Conservation (phyloP, 2,888 invertebrate genomes). For the Seira ritae region DNA sequence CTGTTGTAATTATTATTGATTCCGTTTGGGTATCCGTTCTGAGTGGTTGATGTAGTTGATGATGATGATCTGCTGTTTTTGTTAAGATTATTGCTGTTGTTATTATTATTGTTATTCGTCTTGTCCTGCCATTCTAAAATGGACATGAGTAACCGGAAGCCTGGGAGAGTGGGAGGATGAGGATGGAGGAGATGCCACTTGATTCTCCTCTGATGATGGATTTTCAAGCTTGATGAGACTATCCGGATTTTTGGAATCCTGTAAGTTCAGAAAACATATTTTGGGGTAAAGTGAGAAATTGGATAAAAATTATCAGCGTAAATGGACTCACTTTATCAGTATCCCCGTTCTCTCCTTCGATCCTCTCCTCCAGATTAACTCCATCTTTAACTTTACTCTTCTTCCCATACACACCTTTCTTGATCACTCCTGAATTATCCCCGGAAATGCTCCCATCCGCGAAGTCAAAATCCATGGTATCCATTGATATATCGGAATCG, state of each 20-base stretch:
- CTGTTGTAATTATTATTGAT: neutral
- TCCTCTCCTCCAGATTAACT: neutral
- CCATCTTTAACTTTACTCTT: neutral
- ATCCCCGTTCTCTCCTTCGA: neutral
- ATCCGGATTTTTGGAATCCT: too few relatives aligned
- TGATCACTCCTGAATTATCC: neutral
- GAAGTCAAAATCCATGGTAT: slow-evolving; percentile 40
- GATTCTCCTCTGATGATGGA: neutral
- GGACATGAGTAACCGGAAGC: slow-evolving; percentile 80
- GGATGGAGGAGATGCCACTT: neutral
- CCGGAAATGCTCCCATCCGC: neutral
- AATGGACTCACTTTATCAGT: neutral
- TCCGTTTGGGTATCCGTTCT: neutral
- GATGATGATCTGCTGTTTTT: slow-evolving; percentile 76
- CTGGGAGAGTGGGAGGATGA: slow-evolving; percentile 29
- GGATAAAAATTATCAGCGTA: neutral
- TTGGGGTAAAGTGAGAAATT: slow-evolving; percentile 2
- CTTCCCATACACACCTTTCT: neutral
- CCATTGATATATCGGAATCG: slow-evolving; percentile 48
- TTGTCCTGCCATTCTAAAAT: slow-evolving; percentile 91
- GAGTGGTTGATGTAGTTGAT: neutral
- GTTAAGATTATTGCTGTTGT: slow-evolving; percentile 74
- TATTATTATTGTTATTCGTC: slow-evolving; percentile 67
- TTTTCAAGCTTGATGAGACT: too few relatives aligned
- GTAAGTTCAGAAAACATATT: too few relatives aligned